Percentiles rank a stretch among this genome's conserved stretches.
phyloP scores from a whole-genome alignment of 2,888 invertebrate genomes.

The Drosophila mercatorum region DNA sequence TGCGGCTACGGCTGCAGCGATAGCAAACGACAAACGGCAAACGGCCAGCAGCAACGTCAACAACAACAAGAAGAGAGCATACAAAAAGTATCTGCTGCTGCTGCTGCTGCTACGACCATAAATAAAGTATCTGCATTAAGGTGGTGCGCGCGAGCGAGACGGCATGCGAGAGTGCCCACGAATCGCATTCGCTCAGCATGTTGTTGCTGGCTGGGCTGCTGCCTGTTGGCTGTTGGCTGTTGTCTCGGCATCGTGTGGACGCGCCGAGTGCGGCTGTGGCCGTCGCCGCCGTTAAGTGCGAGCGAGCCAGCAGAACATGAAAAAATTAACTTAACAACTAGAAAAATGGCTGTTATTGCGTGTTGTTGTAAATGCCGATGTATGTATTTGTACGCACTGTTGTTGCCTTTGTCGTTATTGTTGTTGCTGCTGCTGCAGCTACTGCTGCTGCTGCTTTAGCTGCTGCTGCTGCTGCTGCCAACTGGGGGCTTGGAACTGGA shows the following conservation, averaged over 20 bases:
- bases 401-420: constrained; percentile 55
- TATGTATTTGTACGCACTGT: constrained; percentile 78
- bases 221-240: constrained; percentile 57
- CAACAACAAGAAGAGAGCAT: constrained; percentile 6
- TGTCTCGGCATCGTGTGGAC: constrained; percentile 46
- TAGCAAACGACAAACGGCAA: constrained; percentile 18
- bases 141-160: constrained; percentile 55
- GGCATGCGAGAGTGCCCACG: constrained; percentile 53
- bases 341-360: constrained; percentile 84
- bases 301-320: constrained; percentile 80
- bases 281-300: constrained; percentile 56
- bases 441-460: constrained; percentile 46
- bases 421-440: constrained; percentile 40
- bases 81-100: constrained; percentile 25
- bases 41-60: constrained; percentile 28
- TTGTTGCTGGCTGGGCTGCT: constrained; percentile 53
- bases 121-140: constrained; percentile 80
- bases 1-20: constrained; percentile 14
- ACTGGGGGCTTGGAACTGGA: constrained; percentile 33
- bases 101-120: constrained; percentile 71
- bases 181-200: constrained; percentile 61
- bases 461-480: constrained; percentile 18
- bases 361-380: constrained; percentile 81
- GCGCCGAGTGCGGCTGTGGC: constrained; percentile 27
- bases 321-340: constrained; percentile 84